Evolutionary conservation across 2,113 vertebrate species (phyloP).

Genomic region (Emydura subglobosa): DNA sequence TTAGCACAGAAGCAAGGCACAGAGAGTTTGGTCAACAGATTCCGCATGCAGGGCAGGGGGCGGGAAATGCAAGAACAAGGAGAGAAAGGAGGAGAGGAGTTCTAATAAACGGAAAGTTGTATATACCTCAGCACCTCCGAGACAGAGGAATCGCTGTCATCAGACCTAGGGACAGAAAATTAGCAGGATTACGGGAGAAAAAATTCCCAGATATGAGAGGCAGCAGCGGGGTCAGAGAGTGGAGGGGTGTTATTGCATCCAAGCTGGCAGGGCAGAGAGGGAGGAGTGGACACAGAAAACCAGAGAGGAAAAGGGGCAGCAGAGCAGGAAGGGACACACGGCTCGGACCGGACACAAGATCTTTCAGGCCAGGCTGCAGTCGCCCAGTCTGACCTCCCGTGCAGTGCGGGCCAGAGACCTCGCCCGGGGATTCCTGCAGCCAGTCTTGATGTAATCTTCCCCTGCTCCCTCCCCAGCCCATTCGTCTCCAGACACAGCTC

Average conservation of each 20-base stretch:
- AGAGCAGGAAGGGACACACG: slow-evolving; percentile 8
- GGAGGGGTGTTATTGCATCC: slow-evolving; percentile 72
- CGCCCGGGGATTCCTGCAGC: background rate
- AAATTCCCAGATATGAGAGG: slow-evolving; percentile 63
- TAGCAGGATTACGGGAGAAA: slow-evolving; percentile 89
- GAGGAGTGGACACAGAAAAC: slow-evolving; percentile 32
- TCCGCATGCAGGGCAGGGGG: slow-evolving; percentile 37
- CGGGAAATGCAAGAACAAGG: slow-evolving; percentile 31
- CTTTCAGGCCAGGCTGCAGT: background rate
- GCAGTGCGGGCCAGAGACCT: background rate
- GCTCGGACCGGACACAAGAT: slow-evolving; percentile 46
- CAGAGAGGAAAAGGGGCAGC: slow-evolving; percentile 12
- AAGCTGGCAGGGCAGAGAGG: slow-evolving; percentile 41
- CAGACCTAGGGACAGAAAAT: slow-evolving; percentile 99
- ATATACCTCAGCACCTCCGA: slow-evolving; percentile 99
- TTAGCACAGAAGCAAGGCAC: slow-evolving; percentile 29
- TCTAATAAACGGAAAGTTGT: slow-evolving; percentile 84
- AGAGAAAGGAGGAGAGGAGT: slow-evolving; percentile 25
- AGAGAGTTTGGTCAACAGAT: slow-evolving; percentile 1
- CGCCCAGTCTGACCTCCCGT: background rate
- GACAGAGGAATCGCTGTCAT: slow-evolving; percentile 99
- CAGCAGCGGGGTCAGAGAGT: slow-evolving; percentile 53
- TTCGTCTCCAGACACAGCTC: background rate
- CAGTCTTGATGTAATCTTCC: background rate
- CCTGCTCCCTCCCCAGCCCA: background rate